Evolutionary conservation across 2,888 invertebrate genomes (phyloP).

Genomic region (Gibbula magus): DNA sequence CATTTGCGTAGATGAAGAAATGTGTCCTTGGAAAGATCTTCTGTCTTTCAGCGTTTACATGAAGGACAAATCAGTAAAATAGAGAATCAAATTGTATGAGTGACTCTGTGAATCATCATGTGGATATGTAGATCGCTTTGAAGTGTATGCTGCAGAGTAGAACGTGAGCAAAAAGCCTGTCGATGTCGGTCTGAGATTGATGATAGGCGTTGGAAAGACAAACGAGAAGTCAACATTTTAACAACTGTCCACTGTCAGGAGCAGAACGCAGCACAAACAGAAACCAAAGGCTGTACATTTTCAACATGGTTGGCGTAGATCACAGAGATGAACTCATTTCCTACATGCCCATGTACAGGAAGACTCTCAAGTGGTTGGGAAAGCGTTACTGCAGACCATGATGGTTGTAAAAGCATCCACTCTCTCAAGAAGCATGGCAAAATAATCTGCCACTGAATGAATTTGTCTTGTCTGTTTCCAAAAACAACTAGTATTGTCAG

Average conservation of each 20-base stretch:
- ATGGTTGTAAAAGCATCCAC: too few species aligned
- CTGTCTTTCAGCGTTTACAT: neutral
- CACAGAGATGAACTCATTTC: slow-evolving; percentile 20
- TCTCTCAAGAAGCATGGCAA: too few species aligned
- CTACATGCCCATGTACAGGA: slow-evolving; percentile 24
- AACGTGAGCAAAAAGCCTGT: neutral
- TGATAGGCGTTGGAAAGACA: slow-evolving; percentile 32
- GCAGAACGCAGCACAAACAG: slow-evolving; percentile 1
- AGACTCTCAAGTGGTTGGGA: slow-evolving; percentile 35
- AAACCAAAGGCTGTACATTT: slow-evolving; percentile 23
- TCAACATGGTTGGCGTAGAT: slow-evolving; percentile 31
- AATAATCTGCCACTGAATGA: too few species aligned
- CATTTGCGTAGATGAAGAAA: neutral
- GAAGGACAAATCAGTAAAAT: slow-evolving; percentile 2
- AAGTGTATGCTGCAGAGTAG: neutral
- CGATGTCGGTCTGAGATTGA: neutral
- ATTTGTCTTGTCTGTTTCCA: too few species aligned
- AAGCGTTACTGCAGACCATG: neutral
- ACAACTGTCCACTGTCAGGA: slow-evolving; percentile 7
- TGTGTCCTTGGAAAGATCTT: neutral
- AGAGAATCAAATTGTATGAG: neutral
- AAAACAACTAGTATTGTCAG: too few species aligned
- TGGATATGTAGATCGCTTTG: neutral
- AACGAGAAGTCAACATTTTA: slow-evolving; percentile 16
- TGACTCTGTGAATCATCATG: neutral